Base-by-base conservation (phyloP, 1,140 invertebrate genomes). In the Penaeus japonicus region DNA sequence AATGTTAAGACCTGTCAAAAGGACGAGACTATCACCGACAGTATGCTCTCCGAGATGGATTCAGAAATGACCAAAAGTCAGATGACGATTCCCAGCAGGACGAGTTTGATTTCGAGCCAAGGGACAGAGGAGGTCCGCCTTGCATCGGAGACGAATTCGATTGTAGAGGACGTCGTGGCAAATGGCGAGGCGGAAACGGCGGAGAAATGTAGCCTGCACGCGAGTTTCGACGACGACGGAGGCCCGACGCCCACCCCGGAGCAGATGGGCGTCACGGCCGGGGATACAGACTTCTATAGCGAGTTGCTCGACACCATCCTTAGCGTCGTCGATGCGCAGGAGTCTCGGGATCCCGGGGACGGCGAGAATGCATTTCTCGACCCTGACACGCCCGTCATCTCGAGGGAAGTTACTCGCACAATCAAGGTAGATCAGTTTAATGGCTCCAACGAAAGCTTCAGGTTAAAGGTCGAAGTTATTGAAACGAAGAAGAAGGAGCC, bases 211-310 rank as follows among this genome's bases (percentile, higher is more conserved):
- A 47, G 47, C 15, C 47, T 47, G 1, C 59, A 62, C 30, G 80
- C 53, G 27, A 77, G 39, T 18, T 84, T 75, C 47, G 87, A 88
- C 2, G 78, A 47, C 24, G 78, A 88, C 24, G 57, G 65, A 20
- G 57, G 65, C 32, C 55, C 54, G 24, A 88, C 70, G 2, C 81
- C 87, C 20, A 88, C 79, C 3, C 80, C 70, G 5, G 65, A 88
- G 27, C 65, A 84, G 27, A 62, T 27, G 30, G 80, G 73, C 12
- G 57, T 22, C 30, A 27, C 30, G 12, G 62, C 53, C 24, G 78
- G 73, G 20, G 87, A 88, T n/a, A 84, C 87, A 77, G 87, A 88
- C 59, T 88, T 88, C 39, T 88, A 88, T 54, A 88, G 87, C 22
- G 87, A 88, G 78, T 24, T 88, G 53, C 30, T 88, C 32, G 87